Conservation (phyloP, 2,888 invertebrate genomes). For the Morpho deidamia region DNA sequence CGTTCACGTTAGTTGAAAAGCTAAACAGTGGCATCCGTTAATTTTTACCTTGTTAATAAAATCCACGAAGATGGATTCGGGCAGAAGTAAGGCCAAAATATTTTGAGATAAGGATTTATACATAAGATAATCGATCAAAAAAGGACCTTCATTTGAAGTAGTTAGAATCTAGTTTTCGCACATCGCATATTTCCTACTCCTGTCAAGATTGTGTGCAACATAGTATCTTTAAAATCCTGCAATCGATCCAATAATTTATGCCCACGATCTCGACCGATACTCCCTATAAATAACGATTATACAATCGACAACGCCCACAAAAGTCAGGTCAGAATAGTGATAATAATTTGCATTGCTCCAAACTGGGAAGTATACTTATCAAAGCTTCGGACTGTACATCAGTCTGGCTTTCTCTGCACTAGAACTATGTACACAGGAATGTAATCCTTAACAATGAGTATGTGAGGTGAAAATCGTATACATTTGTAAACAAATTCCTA, state of each 20-base stretch:
- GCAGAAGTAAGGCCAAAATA: too few relatives aligned
- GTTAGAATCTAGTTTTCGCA: neutral
- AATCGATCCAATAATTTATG: conserved; percentile 25
- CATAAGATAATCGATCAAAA: neutral
- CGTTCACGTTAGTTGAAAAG: too few relatives aligned
- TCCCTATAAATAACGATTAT: conserved; percentile 48
- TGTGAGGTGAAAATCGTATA: conserved; percentile 13
- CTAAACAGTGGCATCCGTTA: too few relatives aligned
- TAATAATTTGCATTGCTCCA: conserved; percentile 62
- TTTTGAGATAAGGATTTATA: neutral
- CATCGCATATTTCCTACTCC: neutral
- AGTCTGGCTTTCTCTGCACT: conserved; percentile 50
- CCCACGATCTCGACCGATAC: conserved; percentile 29
- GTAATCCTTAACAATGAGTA: conserved; percentile 11
- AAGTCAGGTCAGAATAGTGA: conserved; percentile 51
- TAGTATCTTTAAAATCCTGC: conserved; percentile 21
- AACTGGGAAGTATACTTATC: conserved; percentile 66
- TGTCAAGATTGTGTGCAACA: conserved; percentile 11
- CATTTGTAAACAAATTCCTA: conserved; percentile 10
- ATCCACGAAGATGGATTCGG: too few relatives aligned
- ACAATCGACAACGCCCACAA: conserved; percentile 53
- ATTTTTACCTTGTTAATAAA: too few relatives aligned
- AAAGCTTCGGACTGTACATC: conserved; percentile 52
- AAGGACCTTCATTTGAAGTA: too few relatives aligned
- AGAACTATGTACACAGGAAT: conserved; percentile 12